Evolutionary conservation across 2,113 vertebrate species (phyloP).

Genomic region (Prolemur simus): DNA sequence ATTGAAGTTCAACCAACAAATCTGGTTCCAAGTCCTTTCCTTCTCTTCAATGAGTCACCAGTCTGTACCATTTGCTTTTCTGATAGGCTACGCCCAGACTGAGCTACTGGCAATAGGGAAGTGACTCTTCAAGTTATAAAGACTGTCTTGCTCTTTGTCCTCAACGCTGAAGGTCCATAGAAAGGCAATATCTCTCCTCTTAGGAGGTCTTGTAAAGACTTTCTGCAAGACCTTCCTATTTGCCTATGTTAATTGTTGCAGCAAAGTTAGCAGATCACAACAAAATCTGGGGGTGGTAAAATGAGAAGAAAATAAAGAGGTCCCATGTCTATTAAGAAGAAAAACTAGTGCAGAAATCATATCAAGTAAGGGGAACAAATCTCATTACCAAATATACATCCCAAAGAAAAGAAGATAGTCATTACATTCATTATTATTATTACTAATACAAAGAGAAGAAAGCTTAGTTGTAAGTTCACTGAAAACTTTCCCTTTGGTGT

Average conservation of each 20-base stretch:
- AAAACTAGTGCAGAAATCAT: not conserved
- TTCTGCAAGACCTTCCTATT: not conserved
- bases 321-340: not conserved
- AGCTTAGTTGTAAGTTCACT: conserved; percentile 24
- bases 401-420: conserved; percentile 5
- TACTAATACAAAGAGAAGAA: conserved; percentile 40
- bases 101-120: not conserved
- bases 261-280: not conserved
- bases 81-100: not conserved
- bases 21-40: not conserved
- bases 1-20: not conserved
- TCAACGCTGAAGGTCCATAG: not conserved
- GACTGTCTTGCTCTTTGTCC: not conserved
- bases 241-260: not conserved
- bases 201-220: not conserved
- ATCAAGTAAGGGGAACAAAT: not conserved
- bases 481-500: conserved; percentile 56
- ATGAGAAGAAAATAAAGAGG: conserved; percentile 34
- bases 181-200: not conserved
- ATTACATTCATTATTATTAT: conserved; percentile 48
- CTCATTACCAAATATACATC: conserved; percentile 2
- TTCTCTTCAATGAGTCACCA: not conserved
- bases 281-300: not conserved
- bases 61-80: not conserved
- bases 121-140: not conserved